Base-by-base conservation (phyloP, 2,888 invertebrate species). In the Nomada fabriciana region DNA sequence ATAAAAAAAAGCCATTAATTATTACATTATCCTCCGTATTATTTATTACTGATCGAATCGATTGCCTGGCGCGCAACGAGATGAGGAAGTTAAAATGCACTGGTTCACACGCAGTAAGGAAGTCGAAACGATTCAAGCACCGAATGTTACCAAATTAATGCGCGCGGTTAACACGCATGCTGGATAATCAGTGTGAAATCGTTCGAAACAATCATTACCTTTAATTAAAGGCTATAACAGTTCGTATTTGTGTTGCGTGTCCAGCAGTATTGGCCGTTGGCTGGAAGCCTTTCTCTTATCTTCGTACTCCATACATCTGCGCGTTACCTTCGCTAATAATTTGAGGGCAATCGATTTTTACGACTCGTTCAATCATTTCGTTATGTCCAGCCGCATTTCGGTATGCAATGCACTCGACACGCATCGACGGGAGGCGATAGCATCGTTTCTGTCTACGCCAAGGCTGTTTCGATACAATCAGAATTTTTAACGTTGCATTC, bases 281-380 rank as follows among this genome's bases (percentile, higher is more conserved):
- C 23, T 23, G 20, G 18, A 23, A 7, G n/a, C 20, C 52, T 60
- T 59, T 70, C 70, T 36, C 59, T 60, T 53, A 71, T 57, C 71
- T 43, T 42, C 50, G 13, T n/a, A 13, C 69, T 29, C 18, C 71
- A 20, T 55, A 42, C 72, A 57, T 64, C 57, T 60, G 72, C 65
- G 65, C 65, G 65, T 72, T 77, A 72, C 65, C 42, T 50, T 59
- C 52, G 70, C 55, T 59, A 77, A 77, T 77, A 72, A 77, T 77
- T 77, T 65, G 57, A 57, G 65, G 59, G 20, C 20, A 60, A 72
- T 72, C 77, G 72, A 72, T 59, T 72, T 77, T 77, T 60, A 77
- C 43, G 72, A 65, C 64, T 65, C 60, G 72, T 77, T 72, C 57
- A 52, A 50, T 59, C 64, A 20, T 75, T 57, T 52, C 64, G 36